A percentile compares a stretch with the other conserved stretches of the same genome.
phyloP scores from a whole-genome alignment of 1,140 invertebrate species.

The Diabrotica virgifera region DNA sequence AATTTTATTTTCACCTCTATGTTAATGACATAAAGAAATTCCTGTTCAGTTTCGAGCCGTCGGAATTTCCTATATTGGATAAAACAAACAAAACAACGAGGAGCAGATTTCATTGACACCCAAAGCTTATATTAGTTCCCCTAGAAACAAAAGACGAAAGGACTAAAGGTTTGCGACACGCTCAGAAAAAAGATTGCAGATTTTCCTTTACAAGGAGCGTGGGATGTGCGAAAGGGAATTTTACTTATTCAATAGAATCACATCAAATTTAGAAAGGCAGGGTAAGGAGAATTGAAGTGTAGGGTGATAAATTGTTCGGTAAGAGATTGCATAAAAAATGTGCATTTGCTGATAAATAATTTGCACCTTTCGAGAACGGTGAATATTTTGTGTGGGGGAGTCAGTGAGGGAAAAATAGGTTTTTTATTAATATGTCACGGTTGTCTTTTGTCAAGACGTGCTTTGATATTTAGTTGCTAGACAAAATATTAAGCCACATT shows the following conservation, averaged over 20 bases:
- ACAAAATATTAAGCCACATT: too few species aligned
- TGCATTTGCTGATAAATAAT: not conserved
- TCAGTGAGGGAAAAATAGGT: too few species aligned
- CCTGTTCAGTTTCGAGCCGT: not conserved
- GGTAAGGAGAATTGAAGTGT: not conserved
- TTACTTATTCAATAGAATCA: conserved; percentile 3
- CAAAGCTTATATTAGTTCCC: not conserved
- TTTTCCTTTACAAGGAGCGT: not conserved
- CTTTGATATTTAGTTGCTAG: too few species aligned
- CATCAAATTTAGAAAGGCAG: not conserved
- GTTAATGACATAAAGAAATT: too few species aligned
- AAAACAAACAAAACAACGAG: not conserved
- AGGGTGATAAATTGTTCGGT: not conserved
- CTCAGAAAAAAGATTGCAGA: not conserved
- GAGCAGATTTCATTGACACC: not conserved
- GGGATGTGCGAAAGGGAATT: not conserved
- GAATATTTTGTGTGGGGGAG: too few species aligned
- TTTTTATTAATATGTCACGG: too few species aligned
- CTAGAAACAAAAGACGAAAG: not conserved
- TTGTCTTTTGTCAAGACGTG: too few species aligned
- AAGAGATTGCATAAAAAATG: not conserved
- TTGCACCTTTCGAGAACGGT: too few species aligned
- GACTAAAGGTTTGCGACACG: not conserved
- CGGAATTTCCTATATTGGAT: not conserved
- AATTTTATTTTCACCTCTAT: too few species aligned